phyloP scores from a whole-genome alignment of 2,797 vertebrate genomes.

The Clarias platycephalus region DNA sequence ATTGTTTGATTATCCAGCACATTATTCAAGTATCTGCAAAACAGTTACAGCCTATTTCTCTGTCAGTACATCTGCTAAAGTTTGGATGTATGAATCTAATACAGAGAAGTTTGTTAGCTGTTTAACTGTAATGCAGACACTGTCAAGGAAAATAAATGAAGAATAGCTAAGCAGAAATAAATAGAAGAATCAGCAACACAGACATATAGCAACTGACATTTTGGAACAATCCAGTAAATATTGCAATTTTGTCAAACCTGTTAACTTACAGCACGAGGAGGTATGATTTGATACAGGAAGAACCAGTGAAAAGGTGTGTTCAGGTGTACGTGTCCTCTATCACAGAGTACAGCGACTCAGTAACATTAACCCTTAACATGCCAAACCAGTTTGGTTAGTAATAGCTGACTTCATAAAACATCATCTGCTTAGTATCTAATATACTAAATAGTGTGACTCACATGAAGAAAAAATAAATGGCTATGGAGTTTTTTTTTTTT shows the following conservation, averaged over 20 bases:
- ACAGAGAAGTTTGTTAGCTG: not conserved
- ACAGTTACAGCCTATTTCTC: not conserved
- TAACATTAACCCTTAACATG: slow-evolving; percentile 19
- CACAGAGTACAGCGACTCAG: not conserved
- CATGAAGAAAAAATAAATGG: not conserved
- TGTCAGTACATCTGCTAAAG: not conserved
- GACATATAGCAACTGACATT: not conserved
- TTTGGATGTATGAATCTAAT: not conserved
- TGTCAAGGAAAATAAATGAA: not conserved
- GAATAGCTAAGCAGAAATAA: not conserved
- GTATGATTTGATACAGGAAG: slow-evolving; percentile 8
- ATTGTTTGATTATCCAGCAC: too few species aligned
- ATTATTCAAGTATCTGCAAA: not conserved
- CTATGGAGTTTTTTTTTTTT: too few species aligned
- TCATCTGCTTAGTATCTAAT: too few species aligned
- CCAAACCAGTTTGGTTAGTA: not conserved
- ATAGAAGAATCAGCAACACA: not conserved
- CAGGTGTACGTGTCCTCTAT: slow-evolving; percentile 4
- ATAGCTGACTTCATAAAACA: not conserved
- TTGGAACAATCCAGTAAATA: not conserved
- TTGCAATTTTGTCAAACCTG: not conserved
- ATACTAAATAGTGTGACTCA: not conserved
- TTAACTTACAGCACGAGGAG: slow-evolving; percentile 20
- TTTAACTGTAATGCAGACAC: not conserved
- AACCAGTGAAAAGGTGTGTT: not conserved